Conservation (phyloP, 2,888 invertebrate genomes). For the Caenorhabditis angaria region DNA sequence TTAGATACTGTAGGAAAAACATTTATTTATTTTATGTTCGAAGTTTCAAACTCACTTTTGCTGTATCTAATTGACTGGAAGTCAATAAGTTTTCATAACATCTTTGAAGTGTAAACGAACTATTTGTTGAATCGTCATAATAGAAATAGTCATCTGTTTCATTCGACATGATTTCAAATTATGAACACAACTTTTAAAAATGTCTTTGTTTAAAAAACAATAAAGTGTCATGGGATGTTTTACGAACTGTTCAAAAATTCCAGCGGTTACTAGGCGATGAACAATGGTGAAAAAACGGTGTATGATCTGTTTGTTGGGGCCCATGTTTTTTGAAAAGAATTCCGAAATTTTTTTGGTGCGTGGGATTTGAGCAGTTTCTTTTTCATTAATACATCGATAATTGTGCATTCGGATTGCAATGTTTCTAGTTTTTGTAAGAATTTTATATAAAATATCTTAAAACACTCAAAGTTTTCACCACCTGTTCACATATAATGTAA, state of each 20-base stretch:
- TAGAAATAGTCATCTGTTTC: no score
- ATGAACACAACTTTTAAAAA: no score
- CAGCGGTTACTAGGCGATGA: not conserved
- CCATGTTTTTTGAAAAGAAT: no score
- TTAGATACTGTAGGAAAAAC: conserved; percentile 46
- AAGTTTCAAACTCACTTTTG: conserved; percentile 13
- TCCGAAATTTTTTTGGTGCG: no score
- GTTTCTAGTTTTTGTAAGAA: no score
- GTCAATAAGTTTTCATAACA: conserved; percentile 28
- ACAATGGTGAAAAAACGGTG: not conserved
- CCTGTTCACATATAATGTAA: no score
- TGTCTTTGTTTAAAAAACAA: not conserved
- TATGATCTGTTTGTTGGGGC: not conserved
- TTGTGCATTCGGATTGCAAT: no score
- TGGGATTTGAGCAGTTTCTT: no score
- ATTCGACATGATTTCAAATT: no score
- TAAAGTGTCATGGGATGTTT: not conserved
- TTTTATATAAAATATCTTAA: no score
- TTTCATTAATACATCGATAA: no score
- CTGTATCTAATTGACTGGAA: conserved; percentile 21
- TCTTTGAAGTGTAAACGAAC: conserved; percentile 14
- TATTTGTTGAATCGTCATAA: conserved; percentile 13
- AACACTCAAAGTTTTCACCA: no score
- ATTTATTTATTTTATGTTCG: not conserved
- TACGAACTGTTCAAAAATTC: not conserved